phyloP scores from a whole-genome alignment of 2,797 vertebrate genomes.

The Peromyscus melanophrys region DNA sequence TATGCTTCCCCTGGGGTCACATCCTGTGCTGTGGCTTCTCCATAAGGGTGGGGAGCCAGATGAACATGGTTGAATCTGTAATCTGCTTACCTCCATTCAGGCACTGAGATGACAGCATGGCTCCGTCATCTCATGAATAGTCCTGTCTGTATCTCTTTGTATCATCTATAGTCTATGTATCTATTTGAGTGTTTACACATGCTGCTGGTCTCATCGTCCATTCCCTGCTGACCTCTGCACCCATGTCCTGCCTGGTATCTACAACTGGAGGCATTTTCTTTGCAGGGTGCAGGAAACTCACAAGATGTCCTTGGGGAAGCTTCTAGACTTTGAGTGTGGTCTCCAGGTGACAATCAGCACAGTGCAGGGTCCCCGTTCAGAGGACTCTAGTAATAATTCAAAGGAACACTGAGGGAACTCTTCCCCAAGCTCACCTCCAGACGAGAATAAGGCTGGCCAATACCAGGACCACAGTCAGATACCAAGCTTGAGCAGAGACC shows the following conservation, averaged over 20 bases:
- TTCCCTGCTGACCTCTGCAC: not conserved
- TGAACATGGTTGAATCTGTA: not conserved
- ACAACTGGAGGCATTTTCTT: not conserved
- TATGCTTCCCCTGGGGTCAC: accelerated
- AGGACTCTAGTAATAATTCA: not conserved
- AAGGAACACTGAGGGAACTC: not conserved
- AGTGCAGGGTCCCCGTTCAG: not conserved
- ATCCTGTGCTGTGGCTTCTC: not conserved
- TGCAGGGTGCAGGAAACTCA: not conserved
- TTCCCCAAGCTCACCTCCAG: not conserved
- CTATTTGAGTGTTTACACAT: not conserved
- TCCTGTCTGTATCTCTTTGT: not conserved
- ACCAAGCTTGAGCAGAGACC: not conserved
- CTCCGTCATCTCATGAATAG: not conserved
- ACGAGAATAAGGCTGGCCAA: not conserved
- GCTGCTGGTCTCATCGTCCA: not conserved
- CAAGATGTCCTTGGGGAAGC: accelerated
- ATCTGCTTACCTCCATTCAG: too few relatives aligned
- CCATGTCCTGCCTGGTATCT: not conserved
- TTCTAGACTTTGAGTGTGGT: not conserved
- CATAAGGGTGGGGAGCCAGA: not conserved
- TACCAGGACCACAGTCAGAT: accelerated
- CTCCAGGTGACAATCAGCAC: not conserved
- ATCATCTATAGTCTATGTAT: not conserved
- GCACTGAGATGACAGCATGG: not conserved